Evolutionary conservation across 2,797 vertebrate genomes (phyloP).

Genomic region (Phoebastria nigripes): DNA sequence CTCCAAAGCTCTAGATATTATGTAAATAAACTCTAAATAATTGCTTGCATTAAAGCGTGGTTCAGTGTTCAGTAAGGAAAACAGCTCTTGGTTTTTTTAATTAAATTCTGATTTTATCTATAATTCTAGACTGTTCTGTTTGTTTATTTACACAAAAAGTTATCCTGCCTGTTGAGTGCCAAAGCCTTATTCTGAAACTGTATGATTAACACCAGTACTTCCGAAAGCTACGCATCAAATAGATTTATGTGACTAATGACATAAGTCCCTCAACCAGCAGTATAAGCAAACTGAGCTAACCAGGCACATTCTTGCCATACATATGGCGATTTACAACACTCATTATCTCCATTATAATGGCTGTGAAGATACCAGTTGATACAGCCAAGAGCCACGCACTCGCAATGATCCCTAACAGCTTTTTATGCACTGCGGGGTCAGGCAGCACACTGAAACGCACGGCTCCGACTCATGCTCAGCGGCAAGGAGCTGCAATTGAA

Average conservation of each 20-base stretch:
- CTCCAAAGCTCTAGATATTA: slow-evolving; percentile 26
- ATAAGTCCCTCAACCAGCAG: not conserved
- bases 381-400: not conserved
- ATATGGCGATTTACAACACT: not conserved
- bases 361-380: not conserved
- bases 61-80: slow-evolving; percentile 8
- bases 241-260: not conserved
- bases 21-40: slow-evolving; percentile 59
- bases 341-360: not conserved
- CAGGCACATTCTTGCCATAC: not conserved
- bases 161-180: not conserved
- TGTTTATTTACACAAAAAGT: slow-evolving; percentile 19
- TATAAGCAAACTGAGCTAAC: not conserved
- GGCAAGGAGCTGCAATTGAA: not conserved
- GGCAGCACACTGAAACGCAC: rapidly evolving
- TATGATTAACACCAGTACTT: not conserved
- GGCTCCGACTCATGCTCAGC: rapidly evolving
- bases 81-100: not conserved
- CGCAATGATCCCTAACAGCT: not conserved
- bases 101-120: slow-evolving; percentile 53
- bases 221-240: not conserved
- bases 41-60: not conserved
- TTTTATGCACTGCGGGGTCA: not conserved
- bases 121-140: slow-evolving; percentile 15
- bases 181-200: slow-evolving; percentile 17